phyloP scores from a whole-genome alignment of 2,888 invertebrate genomes.

The Drosophila prostipennis region DNA sequence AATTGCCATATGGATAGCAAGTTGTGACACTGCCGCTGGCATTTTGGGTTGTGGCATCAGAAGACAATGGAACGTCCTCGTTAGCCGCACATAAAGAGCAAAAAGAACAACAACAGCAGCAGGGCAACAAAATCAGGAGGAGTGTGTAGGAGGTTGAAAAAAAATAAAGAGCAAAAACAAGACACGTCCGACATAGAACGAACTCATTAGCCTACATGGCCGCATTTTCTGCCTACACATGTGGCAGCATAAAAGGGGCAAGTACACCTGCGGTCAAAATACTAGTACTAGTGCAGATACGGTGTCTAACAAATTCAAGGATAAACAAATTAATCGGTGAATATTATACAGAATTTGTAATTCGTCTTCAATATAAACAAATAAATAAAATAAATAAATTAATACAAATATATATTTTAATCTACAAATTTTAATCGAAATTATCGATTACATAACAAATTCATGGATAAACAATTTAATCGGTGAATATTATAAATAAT shows the following conservation, averaged over 20 bases:
- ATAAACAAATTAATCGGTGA: not conserved
- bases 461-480: not conserved
- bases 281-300: not conserved
- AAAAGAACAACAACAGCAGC: constrained; percentile 17
- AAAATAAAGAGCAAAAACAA: constrained; percentile 44
- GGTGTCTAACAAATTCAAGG: no score
- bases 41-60: constrained; percentile 32
- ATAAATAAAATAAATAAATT: no score
- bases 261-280: not conserved
- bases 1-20: constrained; percentile 5
- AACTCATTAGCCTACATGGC: constrained; percentile 77
- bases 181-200: constrained; percentile 58
- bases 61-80: constrained; percentile 56
- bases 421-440: no score
- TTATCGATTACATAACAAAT: no score
- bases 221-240: constrained; percentile 76
- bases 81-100: constrained; percentile 49
- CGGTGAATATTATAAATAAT: no score
- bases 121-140: constrained; percentile 20
- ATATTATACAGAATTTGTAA: no score
- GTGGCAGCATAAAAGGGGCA: constrained; percentile 22
- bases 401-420: no score
- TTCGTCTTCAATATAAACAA: no score
- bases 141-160: constrained; percentile 8
- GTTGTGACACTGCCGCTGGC: constrained; percentile 54